phyloP scores from a whole-genome alignment of 2,113 vertebrate species.

The Nerophis lumbriciformis region DNA sequence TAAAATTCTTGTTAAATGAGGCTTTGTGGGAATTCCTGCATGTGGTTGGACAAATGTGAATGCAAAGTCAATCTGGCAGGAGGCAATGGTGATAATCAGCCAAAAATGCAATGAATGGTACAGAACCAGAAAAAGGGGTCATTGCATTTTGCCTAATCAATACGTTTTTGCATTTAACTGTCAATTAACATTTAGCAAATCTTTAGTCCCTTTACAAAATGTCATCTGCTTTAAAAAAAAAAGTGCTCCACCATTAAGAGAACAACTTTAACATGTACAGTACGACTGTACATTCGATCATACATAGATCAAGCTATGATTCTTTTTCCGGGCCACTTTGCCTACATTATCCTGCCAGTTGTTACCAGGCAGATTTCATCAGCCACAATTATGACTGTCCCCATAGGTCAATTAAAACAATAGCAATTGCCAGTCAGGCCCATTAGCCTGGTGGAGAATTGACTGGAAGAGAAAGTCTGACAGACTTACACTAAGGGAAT shows the following conservation, averaged over 20 bases:
- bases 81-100: conserved; percentile 23
- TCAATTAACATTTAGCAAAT: conserved; percentile 21
- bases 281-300: too few species aligned
- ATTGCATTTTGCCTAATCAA: conserved; percentile 22
- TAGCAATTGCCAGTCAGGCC: not conserved
- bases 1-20: conserved; percentile 49
- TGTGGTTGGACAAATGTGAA: conserved; percentile 21
- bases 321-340: too few species aligned
- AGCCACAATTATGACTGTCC: not conserved
- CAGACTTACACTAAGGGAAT: not conserved
- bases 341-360: not conserved
- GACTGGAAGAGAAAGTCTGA: not conserved
- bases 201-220: conserved; percentile 11
- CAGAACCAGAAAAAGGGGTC: conserved; percentile 17
- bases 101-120: conserved; percentile 47
- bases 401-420: not conserved
- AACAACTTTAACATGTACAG: too few species aligned
- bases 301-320: too few species aligned
- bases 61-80: conserved; percentile 35
- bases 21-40: conserved; percentile 26
- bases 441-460: too few species aligned
- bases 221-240: too few species aligned
- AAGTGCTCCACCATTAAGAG: too few species aligned
- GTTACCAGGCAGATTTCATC: not conserved
- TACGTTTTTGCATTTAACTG: conserved; percentile 44